Percentiles rank a stretch among this genome's conserved stretches.
These are phyloP conservation scores for Acanthacorydalis orientalis DNA, from an alignment of 2,888 invertebrate species.

Conservation along the genomic window DNA sequence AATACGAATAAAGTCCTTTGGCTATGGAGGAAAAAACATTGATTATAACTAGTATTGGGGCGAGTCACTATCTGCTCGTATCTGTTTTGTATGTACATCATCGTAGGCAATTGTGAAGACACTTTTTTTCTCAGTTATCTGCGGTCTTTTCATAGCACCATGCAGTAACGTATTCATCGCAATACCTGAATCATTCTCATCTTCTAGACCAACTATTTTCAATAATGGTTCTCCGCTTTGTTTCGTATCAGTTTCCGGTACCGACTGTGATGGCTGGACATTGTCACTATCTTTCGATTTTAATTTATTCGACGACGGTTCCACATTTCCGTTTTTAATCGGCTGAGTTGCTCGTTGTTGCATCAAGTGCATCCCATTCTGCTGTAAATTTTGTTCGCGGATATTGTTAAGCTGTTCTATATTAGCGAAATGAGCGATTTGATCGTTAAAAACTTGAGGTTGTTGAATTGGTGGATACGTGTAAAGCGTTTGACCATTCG, in stretches of 20 bases:
- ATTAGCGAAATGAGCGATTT: not conserved
- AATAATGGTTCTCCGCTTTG: not conserved
- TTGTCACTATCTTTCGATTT: not conserved
- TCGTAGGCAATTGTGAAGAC: constrained; percentile 87
- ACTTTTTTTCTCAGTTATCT: constrained; percentile 75
- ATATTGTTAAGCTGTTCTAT: constrained; percentile 5
- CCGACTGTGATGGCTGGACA: not conserved
- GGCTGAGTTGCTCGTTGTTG: not conserved
- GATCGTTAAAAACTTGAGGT: too few species aligned
- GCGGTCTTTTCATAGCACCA: constrained; percentile 41
- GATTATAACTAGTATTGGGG: constrained; percentile 33
- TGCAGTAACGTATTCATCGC: constrained; percentile 46
- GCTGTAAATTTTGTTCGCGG: constrained; percentile 4
- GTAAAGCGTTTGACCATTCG: not conserved
- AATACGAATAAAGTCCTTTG: too few species aligned
- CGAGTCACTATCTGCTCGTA: constrained; percentile 63
- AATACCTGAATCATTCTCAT: constrained; percentile 62
- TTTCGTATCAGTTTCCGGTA: not conserved
- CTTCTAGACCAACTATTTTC: constrained; percentile 24
- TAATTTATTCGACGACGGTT: not conserved
- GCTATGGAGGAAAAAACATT: too few species aligned
- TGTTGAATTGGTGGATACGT: not conserved
- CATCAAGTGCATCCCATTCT: not conserved
- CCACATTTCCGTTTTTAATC: not conserved
- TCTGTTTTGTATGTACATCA: constrained; percentile 71